These are phyloP conservation scores for Rafetus swinhoei DNA, from an alignment of 2,113 vertebrate genomes.

Conservation along the genomic window DNA sequence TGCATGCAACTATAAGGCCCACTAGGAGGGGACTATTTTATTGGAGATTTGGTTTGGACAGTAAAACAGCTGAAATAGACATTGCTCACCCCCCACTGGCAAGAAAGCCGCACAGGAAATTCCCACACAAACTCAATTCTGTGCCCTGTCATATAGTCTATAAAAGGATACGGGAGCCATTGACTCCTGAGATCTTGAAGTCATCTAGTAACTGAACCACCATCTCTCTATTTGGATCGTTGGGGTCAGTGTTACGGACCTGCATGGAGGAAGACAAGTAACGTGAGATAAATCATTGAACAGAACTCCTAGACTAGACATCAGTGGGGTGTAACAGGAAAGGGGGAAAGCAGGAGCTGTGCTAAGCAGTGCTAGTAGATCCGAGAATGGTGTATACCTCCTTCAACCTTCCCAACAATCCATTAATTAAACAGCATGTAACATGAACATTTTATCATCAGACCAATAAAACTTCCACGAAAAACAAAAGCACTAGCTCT, in stretches of 20 bases:
- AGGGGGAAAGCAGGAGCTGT: neutral
- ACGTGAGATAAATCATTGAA: neutral
- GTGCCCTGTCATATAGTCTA: neutral
- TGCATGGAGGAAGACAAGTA: conserved; percentile 58
- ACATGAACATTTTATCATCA: neutral
- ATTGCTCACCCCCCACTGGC: neutral
- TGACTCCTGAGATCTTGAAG: conserved; percentile 97
- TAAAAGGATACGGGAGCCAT: conserved; percentile 95
- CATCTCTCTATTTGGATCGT: conserved; percentile 90
- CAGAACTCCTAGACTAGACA: neutral
- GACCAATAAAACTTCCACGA: neutral
- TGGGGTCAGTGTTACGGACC: conserved; percentile 93
- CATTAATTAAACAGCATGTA: neutral
- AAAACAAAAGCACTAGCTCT: neutral
- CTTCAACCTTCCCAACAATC: neutral
- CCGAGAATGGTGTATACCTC: neutral
- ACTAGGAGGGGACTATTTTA: neutral
- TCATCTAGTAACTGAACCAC: conserved; percentile 97
- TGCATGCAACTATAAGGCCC: neutral
- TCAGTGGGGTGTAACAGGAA: neutral
- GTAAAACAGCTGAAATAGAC: neutral
- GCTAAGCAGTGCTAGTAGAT: neutral
- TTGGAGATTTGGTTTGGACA: neutral
- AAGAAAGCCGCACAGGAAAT: neutral
- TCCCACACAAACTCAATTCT: neutral